Conservation (phyloP, 1,140 invertebrate species). For the Macrotrachela quadricornifera region DNA sequence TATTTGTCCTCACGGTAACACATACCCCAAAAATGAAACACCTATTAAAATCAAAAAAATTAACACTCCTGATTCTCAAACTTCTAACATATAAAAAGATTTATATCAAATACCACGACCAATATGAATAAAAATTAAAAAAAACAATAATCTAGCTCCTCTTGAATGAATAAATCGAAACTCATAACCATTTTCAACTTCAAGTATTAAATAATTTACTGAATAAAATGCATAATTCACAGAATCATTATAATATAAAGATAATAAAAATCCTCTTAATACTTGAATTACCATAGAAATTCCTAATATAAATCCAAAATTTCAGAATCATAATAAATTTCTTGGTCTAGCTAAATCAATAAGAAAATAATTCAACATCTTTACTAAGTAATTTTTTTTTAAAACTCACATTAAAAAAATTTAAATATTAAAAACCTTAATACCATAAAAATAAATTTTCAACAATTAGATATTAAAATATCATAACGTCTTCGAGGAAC, state of each 20-base stretch:
- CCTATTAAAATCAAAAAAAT: conserved; percentile 41
- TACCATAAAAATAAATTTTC: too few species aligned
- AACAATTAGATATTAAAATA: too few species aligned
- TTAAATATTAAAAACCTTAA: too few species aligned
- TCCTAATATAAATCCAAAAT: conserved; percentile 33
- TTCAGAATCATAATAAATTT: conserved; percentile 8
- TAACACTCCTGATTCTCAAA: conserved; percentile 36
- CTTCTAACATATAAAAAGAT: conserved; percentile 22
- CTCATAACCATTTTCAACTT: conserved; percentile 31
- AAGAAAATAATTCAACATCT: too few species aligned
- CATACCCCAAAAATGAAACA: conserved; percentile 46
- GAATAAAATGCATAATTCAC: conserved; percentile 36
- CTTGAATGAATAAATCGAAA: conserved; percentile 37
- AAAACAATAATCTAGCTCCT: conserved; percentile 23
- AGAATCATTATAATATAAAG: conserved; percentile 38
- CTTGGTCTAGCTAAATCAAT: too few species aligned
- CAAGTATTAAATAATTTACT: conserved; percentile 23
- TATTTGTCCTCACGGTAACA: conserved; percentile 48
- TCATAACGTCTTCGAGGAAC: too few species aligned
- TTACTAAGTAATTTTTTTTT: too few species aligned
- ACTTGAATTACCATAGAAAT: conserved; percentile 40
- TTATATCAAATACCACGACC: conserved; percentile 20
- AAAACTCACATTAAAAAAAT: too few species aligned
- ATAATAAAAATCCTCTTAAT: conserved; percentile 37
- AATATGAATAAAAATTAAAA: conserved; percentile 20